These are phyloP conservation scores for Ctena decussata DNA, from an alignment of 2,888 invertebrate species.

Conservation along the genomic window DNA sequence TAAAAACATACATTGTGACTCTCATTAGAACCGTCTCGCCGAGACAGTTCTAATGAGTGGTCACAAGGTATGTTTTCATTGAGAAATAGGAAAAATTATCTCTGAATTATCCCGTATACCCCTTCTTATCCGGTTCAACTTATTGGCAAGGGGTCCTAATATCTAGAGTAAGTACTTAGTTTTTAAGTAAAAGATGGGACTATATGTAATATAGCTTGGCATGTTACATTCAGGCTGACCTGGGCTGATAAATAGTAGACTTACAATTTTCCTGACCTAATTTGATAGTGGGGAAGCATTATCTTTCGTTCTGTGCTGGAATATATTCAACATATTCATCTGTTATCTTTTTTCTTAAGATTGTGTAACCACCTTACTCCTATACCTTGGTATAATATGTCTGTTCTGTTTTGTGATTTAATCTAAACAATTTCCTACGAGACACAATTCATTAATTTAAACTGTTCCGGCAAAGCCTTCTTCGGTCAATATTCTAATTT, in stretches of 20 bases:
- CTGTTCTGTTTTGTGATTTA: neutral
- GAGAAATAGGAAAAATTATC: no score
- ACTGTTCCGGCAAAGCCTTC: neutral
- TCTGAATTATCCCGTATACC: no score
- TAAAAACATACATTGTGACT: no score
- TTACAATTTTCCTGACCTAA: neutral
- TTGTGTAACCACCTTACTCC: slow-evolving; percentile 1
- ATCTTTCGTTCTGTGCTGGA: neutral
- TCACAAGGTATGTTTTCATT: no score
- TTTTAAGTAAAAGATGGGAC: neutral
- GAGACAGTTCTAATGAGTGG: no score
- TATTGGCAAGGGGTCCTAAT: no score
- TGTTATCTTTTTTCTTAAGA: slow-evolving; percentile 1
- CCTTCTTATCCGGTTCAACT: no score
- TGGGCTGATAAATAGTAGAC: neutral
- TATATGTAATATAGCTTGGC: neutral
- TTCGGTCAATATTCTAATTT: neutral
- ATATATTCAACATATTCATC: slow-evolving; percentile 12
- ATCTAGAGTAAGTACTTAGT: no score
- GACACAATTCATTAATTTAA: slow-evolving; percentile 14
- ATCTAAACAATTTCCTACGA: neutral
- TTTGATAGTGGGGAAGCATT: neutral
- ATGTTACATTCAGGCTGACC: neutral
- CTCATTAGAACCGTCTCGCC: no score
- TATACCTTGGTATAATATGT: slow-evolving; percentile 3